phyloP scores from a whole-genome alignment of 2,888 invertebrate genomes.

The Melieria picta region DNA sequence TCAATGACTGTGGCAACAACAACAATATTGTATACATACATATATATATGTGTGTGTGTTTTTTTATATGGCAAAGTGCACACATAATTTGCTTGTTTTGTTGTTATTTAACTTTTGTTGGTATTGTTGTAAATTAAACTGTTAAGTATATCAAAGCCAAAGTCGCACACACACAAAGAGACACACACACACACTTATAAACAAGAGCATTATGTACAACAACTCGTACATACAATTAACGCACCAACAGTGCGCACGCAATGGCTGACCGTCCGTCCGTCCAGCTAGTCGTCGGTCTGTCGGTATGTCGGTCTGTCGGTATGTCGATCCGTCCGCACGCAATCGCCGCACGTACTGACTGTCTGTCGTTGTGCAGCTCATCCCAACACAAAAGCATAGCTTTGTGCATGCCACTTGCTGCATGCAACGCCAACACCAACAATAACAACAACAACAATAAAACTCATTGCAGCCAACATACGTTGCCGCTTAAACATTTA shows the following conservation, averaged over 20 bases:
- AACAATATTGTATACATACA: neutral
- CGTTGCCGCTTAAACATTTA: too few species aligned
- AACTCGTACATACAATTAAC: neutral
- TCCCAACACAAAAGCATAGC: too few species aligned
- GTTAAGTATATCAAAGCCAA: conserved; percentile 30
- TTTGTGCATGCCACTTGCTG: conserved; percentile 27
- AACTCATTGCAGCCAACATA: too few species aligned
- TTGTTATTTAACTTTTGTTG: too few species aligned
- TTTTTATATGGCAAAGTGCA: neutral
- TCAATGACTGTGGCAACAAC: conserved; percentile 21
- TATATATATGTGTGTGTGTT: neutral
- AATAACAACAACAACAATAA: conserved; percentile 37
- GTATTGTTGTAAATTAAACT: conserved; percentile 31
- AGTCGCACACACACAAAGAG: conserved; percentile 26
- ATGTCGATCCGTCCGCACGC: neutral
- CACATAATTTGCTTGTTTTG: too few species aligned
- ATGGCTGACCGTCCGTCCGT: neutral
- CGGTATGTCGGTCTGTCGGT: neutral
- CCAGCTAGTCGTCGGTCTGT: neutral
- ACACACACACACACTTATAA: conserved; percentile 29
- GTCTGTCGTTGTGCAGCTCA: neutral
- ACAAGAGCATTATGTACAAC: conserved; percentile 55
- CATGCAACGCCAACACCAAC: conserved; percentile 59
- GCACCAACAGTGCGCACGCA: neutral
- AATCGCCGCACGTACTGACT: neutral